Evolutionary conservation across 2,113 vertebrate genomes (phyloP).

Genomic region (Beaufortia kweichowensis): DNA sequence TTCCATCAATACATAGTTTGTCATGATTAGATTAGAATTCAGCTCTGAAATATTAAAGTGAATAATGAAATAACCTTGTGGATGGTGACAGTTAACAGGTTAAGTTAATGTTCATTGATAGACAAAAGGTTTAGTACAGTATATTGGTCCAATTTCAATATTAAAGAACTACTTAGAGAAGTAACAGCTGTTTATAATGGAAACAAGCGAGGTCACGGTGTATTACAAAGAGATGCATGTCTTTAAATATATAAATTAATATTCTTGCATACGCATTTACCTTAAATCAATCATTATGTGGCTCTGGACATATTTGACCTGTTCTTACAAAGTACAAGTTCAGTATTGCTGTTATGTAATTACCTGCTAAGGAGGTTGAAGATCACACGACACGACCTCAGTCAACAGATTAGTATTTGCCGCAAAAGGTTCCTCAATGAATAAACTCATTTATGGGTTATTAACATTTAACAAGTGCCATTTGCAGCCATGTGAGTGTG

Average conservation of each 20-base stretch:
- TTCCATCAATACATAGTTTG: too few relatives aligned
- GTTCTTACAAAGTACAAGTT: background rate
- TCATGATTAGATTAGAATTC: too few relatives aligned
- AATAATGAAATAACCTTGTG: too few relatives aligned
- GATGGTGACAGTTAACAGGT: too few relatives aligned
- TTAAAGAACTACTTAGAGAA: background rate
- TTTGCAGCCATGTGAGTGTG: constrained; percentile 42
- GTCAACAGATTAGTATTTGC: constrained; percentile 46
- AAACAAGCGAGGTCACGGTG: background rate
- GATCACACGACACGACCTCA: background rate
- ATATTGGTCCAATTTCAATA: too few relatives aligned
- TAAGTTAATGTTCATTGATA: too few relatives aligned
- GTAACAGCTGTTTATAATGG: background rate
- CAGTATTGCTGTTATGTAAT: background rate
- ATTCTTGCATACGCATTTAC: background rate
- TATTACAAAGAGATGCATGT: background rate
- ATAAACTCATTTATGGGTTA: constrained; percentile 60
- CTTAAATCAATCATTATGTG: constrained; percentile 17
- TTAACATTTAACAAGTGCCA: constrained; percentile 64
- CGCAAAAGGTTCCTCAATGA: constrained; percentile 52
- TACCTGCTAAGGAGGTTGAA: background rate
- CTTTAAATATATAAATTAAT: background rate
- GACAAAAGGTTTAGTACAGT: too few relatives aligned
- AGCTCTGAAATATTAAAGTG: too few relatives aligned
- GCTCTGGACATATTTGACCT: background rate